Evolutionary conservation across 2,113 vertebrate genomes (phyloP), one percentile per base, ranked within the genome.

Genomic region (Protomyctophum bolini): DNA sequence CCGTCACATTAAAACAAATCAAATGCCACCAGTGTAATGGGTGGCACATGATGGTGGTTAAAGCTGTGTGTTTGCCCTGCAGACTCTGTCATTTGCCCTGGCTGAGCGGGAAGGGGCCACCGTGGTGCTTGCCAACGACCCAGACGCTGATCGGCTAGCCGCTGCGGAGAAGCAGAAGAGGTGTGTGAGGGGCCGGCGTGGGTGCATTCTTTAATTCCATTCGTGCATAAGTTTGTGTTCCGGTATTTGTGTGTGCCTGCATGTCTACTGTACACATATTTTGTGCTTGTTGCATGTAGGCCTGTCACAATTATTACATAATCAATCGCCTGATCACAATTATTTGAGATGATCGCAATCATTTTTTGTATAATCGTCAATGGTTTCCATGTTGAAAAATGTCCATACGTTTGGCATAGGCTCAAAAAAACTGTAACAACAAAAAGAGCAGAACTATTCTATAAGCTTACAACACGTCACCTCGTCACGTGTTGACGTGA

Each of bases 61-160:
- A 10, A 3, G 33, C 10, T 73, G 49, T 88, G 79, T 51, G 10
- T 51, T 0, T 77, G 83, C 66, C 77, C 90, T 90, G 46, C 85
- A 99, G 98, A 98, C 94, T 0, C 77, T 99, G 80, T 98, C 97
- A 8, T 98, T 99, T 88, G 91, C 94, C 12, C 88, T 99, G 85
- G 97, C 98, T 62, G 95, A 98, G 45, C 95, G 88, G 85, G 94
- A 93, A 77, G 94, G 94, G n/a, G 95, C 96, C 66, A 87, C 83
- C 77, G 90, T 98, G 28, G 87, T 99, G 84, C 82, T 99, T 84
- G 97, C 97, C 7, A 99, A 99, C 60, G 98, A 99, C 75, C 98
- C 98, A 2, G 98, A 99, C 74, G 97, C 97, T 48, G 98, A 99
- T 86, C 94, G 98, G 41, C 94, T 99, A 69, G 96, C 97, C 59